Evolutionary conservation across 2,888 invertebrate genomes (phyloP), one percentile per base, ranked within the genome.

Genomic region (Cantharis flavilabris): DNA sequence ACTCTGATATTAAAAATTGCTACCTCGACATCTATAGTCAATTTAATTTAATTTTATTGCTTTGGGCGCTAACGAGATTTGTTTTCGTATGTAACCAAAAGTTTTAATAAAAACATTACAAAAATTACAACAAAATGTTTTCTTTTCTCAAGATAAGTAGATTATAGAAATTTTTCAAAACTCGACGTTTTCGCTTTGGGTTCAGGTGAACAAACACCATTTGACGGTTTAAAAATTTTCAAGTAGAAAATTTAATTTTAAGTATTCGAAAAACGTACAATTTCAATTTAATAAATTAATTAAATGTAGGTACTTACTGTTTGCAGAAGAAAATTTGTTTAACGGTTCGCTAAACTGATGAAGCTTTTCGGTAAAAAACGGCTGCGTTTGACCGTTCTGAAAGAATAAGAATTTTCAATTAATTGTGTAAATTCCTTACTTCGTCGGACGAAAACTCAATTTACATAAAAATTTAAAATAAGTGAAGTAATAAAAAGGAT

Each of bases 311-410:
- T 71, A 88, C 90, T 89, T 85, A 90, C 90, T 89, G 83, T 87
- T 89, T 80, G 88, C 87, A 75, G 89, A 87, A 82, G 90, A 88
- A 87, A 90, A 90, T 87, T 89, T 89, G 81, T 89, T 89, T 80
- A 89, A 85, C 73, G 90, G 89, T 82, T 90, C 90, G 73, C 89
- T 89, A 84, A 90, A 89, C 82, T 89, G 89, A 75, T 89, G 89
- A 72, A 90, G 86, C 82, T 90, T 87, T 80, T 90, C 90, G 76
- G 89, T 89, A 78, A 89, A 86, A 83, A 89, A 90, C 81, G 88
- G 89, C 80, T 87, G 86, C 62, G 88, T 86, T 72, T 89, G 86
- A 78, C 86, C 86, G 80, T 86, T 89, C 90, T 90, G 89, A 75
- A 88, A 89, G 83, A 81, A 85, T n/a, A 67, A n/a, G 65, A 10